Conservation (phyloP, 2,113 vertebrate genomes). For the Carassius gibelio region DNA sequence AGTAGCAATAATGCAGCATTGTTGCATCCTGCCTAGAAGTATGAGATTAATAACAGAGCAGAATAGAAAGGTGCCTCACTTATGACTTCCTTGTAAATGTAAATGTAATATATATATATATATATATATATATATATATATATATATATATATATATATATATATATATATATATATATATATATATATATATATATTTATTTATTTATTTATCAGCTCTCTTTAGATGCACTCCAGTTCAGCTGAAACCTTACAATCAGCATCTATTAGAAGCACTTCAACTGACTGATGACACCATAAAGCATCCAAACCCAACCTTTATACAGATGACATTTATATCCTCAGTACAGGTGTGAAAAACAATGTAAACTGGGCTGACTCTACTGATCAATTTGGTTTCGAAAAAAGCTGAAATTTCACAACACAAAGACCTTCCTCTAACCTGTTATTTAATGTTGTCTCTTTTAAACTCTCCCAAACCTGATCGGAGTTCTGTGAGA, state of each 20-base stretch:
- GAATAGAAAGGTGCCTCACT: not conserved
- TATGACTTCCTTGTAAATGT: not conserved
- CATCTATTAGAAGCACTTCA: conserved; percentile 1
- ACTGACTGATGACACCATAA: conserved; percentile 23
- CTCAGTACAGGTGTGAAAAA: not conserved
- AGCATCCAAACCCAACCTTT: conserved; percentile 4
- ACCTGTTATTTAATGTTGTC: not conserved
- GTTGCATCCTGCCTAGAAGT: not conserved
- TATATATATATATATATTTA: no score
- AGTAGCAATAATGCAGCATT: not conserved
- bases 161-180: no score
- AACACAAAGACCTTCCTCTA: no score
- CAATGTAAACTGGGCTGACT: not conserved
- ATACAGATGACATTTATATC: conserved; percentile 21
- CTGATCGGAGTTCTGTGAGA: not conserved
- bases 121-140: no score
- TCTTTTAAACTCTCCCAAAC: not conserved
- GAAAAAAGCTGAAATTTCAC: no score
- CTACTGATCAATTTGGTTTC: not conserved
- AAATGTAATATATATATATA: no score
- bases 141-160: no score
- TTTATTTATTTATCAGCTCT: conserved; percentile 20
- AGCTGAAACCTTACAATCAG: conserved; percentile 28
- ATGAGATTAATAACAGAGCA: not conserved
- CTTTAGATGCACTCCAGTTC: not conserved